phyloP scores from a whole-genome alignment of 2,113 vertebrate species.

The Phaetusa simplex region DNA sequence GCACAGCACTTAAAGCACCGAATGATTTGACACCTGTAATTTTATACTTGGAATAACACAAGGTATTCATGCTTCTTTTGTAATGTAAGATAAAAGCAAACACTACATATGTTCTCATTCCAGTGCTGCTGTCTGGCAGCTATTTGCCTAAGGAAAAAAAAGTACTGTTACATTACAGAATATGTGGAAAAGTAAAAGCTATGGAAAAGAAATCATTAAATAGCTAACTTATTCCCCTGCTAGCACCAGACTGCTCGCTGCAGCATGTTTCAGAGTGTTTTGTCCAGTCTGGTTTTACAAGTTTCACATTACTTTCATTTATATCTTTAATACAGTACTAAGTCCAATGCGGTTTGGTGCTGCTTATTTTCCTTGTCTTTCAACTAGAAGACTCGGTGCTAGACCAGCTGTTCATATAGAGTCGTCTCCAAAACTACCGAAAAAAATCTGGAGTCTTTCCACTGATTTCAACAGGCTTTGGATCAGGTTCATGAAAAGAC shows the following conservation, averaged over 20 bases:
- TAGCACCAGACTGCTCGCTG: slow-evolving; percentile 11
- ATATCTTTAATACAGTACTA: background rate
- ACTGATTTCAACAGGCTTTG: slow-evolving; percentile 20
- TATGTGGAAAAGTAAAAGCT: slow-evolving; percentile 52
- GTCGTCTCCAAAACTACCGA: background rate
- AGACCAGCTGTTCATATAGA: slow-evolving; percentile 30
- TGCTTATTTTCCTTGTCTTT: slow-evolving; percentile 48
- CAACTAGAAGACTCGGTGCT: background rate
- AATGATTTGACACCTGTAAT: slow-evolving; percentile 49
- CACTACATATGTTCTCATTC: slow-evolving; percentile 39
- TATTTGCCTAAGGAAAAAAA: slow-evolving; percentile 14
- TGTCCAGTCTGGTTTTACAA: slow-evolving; percentile 49
- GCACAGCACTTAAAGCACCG: slow-evolving; percentile 22
- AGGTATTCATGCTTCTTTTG: slow-evolving; percentile 45
- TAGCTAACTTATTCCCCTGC: background rate
- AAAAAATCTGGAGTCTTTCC: background rate
- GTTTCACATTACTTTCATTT: slow-evolving; percentile 52
- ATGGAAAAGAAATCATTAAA: slow-evolving; percentile 48
- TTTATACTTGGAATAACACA: slow-evolving; percentile 58
- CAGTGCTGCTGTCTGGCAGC: slow-evolving; percentile 33
- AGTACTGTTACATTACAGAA: slow-evolving; percentile 38
- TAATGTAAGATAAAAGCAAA: slow-evolving; percentile 56
- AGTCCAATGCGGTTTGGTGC: background rate
- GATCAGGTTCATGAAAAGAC: background rate
- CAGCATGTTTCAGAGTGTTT: slow-evolving; percentile 14